Base-by-base conservation (phyloP, 1,140 invertebrate genomes). In the Atta cephalotes region DNA sequence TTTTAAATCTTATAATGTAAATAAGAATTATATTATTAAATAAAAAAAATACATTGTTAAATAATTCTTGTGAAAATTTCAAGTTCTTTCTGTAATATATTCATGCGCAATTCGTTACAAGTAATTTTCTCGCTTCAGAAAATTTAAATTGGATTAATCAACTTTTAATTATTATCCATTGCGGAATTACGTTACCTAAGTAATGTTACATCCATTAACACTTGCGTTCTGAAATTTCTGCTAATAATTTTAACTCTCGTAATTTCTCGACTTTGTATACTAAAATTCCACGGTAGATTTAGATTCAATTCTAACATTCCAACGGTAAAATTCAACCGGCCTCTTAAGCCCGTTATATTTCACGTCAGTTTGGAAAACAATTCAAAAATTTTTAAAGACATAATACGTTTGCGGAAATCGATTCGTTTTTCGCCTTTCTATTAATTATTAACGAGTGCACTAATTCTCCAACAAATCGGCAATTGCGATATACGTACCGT, bases 391-490 rank as follows among this genome's bases (percentile, higher is more conserved):
- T 53, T 53, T n/a, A 7, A 53, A 68, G 6, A 39, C 3, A 14
- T 28, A 21, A 45, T 16, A 35, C 21, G 7, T 28, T 49, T 12
- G 12, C 35, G 62, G 12, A 21, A 65, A 51, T 65, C 18, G 25
- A 79, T 21, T 51, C 35, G 3, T 9, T 62, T n/a, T 16, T 79
- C 63, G 49, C 45, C 16, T 3, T 31, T 9, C 39, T 45, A 16
- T 74, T 58, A 82, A 80, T 80, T 70, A 80, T 74, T 74, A 49
- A 72, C 66, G 10, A 72, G 25, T 49, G 45, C 68, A 21, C 35
- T 74, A 60, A 72, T 72, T 21, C 80, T 18, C 53, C 53, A 62
- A 82, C 53, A 82, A 82, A 82, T 82, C 53, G 80, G 7, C 53
- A 60, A 12, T 74, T 25, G 31, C n/a, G 62, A 66, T 49, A 68